These are phyloP conservation scores for Ametastegia equiseti DNA, from an alignment of 2,888 invertebrate species.

Conservation along the genomic window DNA sequence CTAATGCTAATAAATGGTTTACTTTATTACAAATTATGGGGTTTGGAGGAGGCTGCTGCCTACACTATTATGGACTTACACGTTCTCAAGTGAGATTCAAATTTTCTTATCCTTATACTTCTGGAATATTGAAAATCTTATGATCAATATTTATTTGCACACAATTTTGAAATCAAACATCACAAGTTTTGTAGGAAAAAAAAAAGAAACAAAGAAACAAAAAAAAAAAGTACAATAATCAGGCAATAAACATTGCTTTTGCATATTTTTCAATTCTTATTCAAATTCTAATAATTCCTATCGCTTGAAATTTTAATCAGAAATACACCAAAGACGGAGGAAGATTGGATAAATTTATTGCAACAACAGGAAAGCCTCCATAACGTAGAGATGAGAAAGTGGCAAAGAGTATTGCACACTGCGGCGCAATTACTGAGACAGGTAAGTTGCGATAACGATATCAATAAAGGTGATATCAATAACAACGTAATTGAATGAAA, in stretches of 20 bases:
- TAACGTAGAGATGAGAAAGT: conserved; percentile 88
- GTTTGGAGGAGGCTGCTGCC: conserved; percentile 80
- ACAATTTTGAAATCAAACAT: too few species aligned
- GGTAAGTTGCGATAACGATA: conserved; percentile 78
- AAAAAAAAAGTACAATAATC: too few species aligned
- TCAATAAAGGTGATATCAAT: conserved; percentile 49
- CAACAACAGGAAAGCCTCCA: conserved; percentile 90
- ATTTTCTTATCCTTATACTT: background rate
- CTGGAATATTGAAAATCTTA: background rate
- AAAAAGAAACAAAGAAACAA: too few species aligned
- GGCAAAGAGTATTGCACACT: conserved; percentile 87
- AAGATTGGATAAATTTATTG: conserved; percentile 89
- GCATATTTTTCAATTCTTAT: background rate
- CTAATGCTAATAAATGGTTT: conserved; percentile 85
- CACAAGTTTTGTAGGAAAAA: too few species aligned
- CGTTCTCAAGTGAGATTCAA: conserved; percentile 75
- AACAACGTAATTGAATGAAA: background rate
- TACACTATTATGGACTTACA: conserved; percentile 78
- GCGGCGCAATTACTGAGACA: conserved; percentile 86
- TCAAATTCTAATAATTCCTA: background rate
- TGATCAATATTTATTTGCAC: background rate
- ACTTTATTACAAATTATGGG: conserved; percentile 91
- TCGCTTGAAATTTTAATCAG: conserved; percentile 71
- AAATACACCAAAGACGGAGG: conserved; percentile 85
- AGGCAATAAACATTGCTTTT: too few species aligned